These are phyloP conservation scores for Archocentrus centrarchus DNA, from an alignment of 2,113 vertebrate genomes.

Conservation along the genomic window DNA sequence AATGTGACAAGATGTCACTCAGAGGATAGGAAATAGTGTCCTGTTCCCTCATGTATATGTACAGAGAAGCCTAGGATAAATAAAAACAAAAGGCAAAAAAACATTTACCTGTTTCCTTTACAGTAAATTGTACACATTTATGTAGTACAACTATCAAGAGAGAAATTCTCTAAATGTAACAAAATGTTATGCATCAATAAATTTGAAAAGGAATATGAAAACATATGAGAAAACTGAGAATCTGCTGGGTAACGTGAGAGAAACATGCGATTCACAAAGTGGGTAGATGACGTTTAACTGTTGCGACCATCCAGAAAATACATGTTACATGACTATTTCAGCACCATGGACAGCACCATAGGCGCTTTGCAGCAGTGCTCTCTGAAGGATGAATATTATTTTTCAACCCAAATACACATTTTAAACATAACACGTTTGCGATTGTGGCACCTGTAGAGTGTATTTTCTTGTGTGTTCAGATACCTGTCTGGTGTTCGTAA, in stretches of 20 bases:
- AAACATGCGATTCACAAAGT: background rate
- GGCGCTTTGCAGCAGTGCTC: background rate
- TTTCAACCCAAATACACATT: slow-evolving; percentile 1
- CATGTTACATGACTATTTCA: slow-evolving; percentile 3
- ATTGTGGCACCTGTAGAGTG: no score
- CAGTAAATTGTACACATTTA: background rate
- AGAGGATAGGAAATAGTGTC: background rate
- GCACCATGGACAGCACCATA: slow-evolving; percentile 39
- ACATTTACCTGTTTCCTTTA: rapidly evolving
- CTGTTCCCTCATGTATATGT: background rate
- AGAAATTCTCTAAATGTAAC: background rate
- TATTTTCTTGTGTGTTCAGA: no score
- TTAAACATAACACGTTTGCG: background rate
- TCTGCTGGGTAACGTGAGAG: no score
- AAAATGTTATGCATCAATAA: background rate
- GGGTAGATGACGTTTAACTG: background rate
- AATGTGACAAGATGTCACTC: background rate
- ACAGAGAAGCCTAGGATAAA: background rate
- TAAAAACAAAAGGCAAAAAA: background rate
- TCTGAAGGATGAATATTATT: slow-evolving; percentile 13
- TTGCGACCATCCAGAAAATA: background rate
- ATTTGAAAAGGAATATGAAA: no score
- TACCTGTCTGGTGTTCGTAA: no score
- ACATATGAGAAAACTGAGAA: no score
- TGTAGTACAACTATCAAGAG: background rate